Conservation (phyloP, 2,113 vertebrate genomes). For the Nestor notabilis region DNA sequence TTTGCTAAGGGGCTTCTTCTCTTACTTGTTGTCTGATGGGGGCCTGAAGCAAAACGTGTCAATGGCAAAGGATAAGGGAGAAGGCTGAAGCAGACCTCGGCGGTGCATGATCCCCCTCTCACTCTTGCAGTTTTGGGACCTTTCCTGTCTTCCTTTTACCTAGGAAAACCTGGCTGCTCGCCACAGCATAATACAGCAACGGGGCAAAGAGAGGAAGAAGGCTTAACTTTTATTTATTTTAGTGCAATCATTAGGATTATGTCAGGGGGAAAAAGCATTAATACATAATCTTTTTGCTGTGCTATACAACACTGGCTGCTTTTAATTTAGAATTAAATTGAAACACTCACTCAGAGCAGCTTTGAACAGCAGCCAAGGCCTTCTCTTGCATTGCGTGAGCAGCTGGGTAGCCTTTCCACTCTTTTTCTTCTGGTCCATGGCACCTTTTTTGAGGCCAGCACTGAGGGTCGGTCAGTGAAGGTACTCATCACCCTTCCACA, state of each 20-base stretch:
- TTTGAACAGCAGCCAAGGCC: slow-evolving; percentile 89
- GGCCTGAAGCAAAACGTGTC: background rate
- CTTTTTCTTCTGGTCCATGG: background rate
- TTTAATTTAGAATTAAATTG: slow-evolving; percentile 86
- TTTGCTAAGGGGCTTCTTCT: background rate
- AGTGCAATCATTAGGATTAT: slow-evolving; percentile 89
- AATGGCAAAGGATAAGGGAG: background rate
- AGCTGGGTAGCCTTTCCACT: slow-evolving; percentile 81
- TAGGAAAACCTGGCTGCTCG: slow-evolving; percentile 59
- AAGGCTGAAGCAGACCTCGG: background rate
- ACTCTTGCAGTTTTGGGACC: slow-evolving; percentile 33
- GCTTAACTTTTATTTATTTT: slow-evolving; percentile 88
- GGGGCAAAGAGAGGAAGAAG: slow-evolving; percentile 61
- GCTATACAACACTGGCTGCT: slow-evolving; percentile 81
- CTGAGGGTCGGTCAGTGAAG: slow-evolving; percentile 51
- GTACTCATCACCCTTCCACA: slow-evolving; percentile 68
- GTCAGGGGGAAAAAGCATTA: slow-evolving; percentile 83
- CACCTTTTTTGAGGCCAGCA: slow-evolving; percentile 72
- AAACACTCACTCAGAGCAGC: slow-evolving; percentile 83
- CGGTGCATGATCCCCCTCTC: background rate
- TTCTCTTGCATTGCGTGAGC: slow-evolving; percentile 84
- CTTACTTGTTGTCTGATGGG: background rate
- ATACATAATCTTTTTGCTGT: slow-evolving; percentile 84
- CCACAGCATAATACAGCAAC: slow-evolving; percentile 60
- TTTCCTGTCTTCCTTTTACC: slow-evolving; percentile 51